phyloP scores from a whole-genome alignment of 1,140 invertebrate species.

The Stenopsyche tienmushanensis region DNA sequence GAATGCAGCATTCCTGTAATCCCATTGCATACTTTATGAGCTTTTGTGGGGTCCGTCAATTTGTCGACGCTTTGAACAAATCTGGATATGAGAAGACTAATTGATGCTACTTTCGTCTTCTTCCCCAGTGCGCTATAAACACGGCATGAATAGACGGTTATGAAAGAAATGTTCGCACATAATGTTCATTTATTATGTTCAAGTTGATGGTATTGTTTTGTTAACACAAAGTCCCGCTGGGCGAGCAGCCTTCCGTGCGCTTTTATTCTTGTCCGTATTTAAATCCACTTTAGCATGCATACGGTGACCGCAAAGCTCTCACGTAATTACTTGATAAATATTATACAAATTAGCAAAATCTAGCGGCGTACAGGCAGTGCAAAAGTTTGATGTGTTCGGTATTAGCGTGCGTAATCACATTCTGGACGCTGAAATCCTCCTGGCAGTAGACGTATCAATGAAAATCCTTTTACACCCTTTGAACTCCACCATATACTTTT shows the following conservation, averaged over 20 bases:
- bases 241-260: slow-evolving; percentile 28
- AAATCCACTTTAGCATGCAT: neutral
- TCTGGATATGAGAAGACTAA: neutral
- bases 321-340: too few relatives aligned
- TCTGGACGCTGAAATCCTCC: too few relatives aligned
- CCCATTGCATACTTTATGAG: too few relatives aligned
- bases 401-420: too few relatives aligned
- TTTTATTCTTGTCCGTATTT: slow-evolving; percentile 21
- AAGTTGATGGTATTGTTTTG: slow-evolving; percentile 22
- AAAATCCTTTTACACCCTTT: too few relatives aligned
- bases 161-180: neutral
- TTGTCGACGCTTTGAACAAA: too few relatives aligned
- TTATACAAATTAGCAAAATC: too few relatives aligned
- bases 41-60: neutral
- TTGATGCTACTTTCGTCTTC: neutral
- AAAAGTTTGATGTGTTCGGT: too few relatives aligned
- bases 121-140: neutral
- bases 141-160: neutral
- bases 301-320: neutral
- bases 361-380: too few relatives aligned
- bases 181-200: slow-evolving; percentile 20
- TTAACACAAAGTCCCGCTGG: slow-evolving; percentile 36
- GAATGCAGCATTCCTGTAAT: too few relatives aligned
- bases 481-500: too few relatives aligned
- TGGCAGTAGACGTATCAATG: too few relatives aligned